Evolutionary conservation across 2,888 invertebrate genomes (phyloP).

Genomic region (Acronicta leporina): DNA sequence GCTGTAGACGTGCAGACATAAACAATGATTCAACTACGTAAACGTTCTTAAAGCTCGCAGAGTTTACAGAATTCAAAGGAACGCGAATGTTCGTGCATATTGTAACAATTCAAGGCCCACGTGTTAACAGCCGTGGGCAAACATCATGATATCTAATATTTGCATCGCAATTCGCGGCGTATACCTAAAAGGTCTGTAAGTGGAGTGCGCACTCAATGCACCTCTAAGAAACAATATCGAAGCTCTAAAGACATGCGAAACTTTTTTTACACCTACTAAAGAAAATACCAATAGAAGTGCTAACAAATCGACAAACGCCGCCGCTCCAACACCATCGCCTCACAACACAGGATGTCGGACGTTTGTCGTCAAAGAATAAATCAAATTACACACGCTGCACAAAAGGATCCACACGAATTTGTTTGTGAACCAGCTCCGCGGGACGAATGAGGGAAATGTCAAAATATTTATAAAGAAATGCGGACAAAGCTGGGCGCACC

Average conservation of each 20-base stretch:
- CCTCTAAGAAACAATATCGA: constrained; percentile 68
- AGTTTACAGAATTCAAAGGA: constrained; percentile 39
- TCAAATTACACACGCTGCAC: constrained; percentile 86
- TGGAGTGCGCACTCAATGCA: constrained; percentile 56
- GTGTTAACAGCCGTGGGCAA: constrained; percentile 42
- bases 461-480: constrained; percentile 89
- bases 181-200: constrained; percentile 61
- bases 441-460: constrained; percentile 86
- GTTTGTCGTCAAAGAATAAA: constrained; percentile 85
- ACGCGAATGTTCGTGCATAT: constrained; percentile 39
- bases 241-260: constrained; percentile 70
- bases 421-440: constrained; percentile 83
- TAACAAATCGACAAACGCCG: constrained; percentile 85
- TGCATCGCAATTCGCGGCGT: constrained; percentile 64
- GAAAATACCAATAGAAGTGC: constrained; percentile 82
- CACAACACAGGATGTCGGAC: constrained; percentile 80
- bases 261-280: constrained; percentile 78
- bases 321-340: constrained; percentile 65
- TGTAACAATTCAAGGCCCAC: constrained; percentile 43
- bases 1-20: constrained; percentile 53
- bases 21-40: constrained; percentile 55
- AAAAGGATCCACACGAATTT: constrained; percentile 85
- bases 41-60: constrained; percentile 38
- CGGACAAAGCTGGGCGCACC: constrained; percentile 78
- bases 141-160: constrained; percentile 65